These are phyloP conservation scores for Andrena praecox DNA, from an alignment of 2,888 invertebrate species.

Conservation along the genomic window DNA sequence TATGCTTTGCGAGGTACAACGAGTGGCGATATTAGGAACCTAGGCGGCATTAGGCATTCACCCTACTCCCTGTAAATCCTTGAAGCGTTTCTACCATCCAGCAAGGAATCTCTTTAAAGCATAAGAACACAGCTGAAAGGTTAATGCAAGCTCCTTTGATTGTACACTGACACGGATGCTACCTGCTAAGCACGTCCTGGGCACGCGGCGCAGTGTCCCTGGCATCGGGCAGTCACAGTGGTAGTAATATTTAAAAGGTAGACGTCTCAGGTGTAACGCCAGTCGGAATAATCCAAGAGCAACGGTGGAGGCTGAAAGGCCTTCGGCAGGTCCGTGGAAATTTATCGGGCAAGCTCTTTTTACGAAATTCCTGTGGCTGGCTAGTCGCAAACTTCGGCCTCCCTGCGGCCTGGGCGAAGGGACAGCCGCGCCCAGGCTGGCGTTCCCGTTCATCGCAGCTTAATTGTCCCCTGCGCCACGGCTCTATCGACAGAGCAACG, in stretches of 20 bases:
- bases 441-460: too few relatives aligned
- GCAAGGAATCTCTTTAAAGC: slow-evolving; percentile 47
- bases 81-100: neutral
- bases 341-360: slow-evolving; percentile 60
- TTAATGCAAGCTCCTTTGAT: slow-evolving; percentile 67
- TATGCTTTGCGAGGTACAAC: too few relatives aligned
- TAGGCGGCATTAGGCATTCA: too few relatives aligned
- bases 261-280: slow-evolving; percentile 79
- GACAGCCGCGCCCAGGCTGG: too few relatives aligned
- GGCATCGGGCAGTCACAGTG: slow-evolving; percentile 78
- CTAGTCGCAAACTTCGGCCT: neutral
- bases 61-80: neutral
- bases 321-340: slow-evolving; percentile 36
- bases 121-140: slow-evolving; percentile 45
- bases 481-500: too few relatives aligned
- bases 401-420: slow-evolving; percentile 11
- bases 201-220: slow-evolving; percentile 11
- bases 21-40: too few relatives aligned
- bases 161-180: slow-evolving; percentile 57
- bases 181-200: slow-evolving; percentile 30
- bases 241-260: slow-evolving; percentile 79
- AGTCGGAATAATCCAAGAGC: slow-evolving; percentile 80
- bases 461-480: too few relatives aligned
- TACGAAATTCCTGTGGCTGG: slow-evolving; percentile 7
- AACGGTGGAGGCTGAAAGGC: slow-evolving; percentile 11